phyloP scores from a whole-genome alignment of 2,113 vertebrate genomes.

The Notothenia rossii region DNA sequence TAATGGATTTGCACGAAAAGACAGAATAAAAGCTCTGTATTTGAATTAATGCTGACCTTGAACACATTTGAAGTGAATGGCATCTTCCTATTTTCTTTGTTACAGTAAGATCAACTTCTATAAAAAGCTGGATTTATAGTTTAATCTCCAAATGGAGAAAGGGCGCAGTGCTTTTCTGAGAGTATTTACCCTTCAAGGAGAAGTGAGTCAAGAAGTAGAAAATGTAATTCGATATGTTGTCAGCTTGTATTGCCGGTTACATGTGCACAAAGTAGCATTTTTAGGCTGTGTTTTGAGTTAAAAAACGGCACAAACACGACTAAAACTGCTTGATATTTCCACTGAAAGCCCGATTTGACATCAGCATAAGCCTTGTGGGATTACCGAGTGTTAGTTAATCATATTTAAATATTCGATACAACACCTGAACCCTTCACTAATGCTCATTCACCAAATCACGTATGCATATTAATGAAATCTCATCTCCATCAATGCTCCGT shows the following conservation, averaged over 20 bases:
- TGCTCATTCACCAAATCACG: slow-evolving; percentile 35
- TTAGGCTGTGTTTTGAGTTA: background rate
- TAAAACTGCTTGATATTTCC: slow-evolving; percentile 1
- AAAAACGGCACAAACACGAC: no score
- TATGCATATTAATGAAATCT: slow-evolving; percentile 36
- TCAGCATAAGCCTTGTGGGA: slow-evolving; percentile 10
- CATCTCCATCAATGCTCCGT: slow-evolving; percentile 28
- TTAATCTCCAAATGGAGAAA: background rate
- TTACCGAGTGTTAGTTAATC: slow-evolving; percentile 45
- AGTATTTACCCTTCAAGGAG: slow-evolving; percentile 7
- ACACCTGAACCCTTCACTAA: slow-evolving; percentile 50
- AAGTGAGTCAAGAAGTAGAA: background rate
- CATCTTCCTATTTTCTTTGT: background rate
- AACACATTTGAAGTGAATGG: background rate
- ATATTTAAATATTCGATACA: slow-evolving; percentile 36
- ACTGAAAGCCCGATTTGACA: slow-evolving; percentile 21
- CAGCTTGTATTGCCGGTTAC: background rate
- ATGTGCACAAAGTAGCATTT: background rate
- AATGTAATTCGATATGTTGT: background rate
- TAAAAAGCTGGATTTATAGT: background rate
- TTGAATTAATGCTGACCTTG: slow-evolving; percentile 7
- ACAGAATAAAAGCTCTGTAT: background rate
- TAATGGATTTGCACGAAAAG: background rate
- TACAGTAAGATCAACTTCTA: background rate
- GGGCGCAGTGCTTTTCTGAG: background rate